Evolutionary conservation across 2,888 invertebrate species (phyloP).

Genomic region (Hipparchia semele): DNA sequence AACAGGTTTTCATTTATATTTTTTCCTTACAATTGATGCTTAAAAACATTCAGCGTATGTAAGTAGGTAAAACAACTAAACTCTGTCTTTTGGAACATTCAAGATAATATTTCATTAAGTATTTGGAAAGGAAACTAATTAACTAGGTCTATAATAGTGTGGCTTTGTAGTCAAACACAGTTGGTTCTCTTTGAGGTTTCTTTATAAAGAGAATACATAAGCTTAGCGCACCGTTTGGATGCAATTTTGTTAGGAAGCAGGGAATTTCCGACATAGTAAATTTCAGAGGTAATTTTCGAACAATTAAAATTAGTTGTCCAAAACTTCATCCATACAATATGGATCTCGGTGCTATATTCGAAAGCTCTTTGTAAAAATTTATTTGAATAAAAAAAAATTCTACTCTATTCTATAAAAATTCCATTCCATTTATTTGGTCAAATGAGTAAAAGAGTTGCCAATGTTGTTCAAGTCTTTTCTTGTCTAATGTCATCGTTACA

Average conservation of each 20-base stretch:
- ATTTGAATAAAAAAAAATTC: too few species aligned
- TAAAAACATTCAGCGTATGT: neutral
- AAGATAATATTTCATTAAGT: slow-evolving; percentile 3
- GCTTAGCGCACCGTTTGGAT: slow-evolving; percentile 12
- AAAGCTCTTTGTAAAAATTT: too few species aligned
- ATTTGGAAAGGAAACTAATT: slow-evolving; percentile 24
- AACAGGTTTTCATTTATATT: too few species aligned
- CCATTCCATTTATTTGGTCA: too few species aligned
- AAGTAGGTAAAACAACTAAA: neutral
- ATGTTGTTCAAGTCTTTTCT: too few species aligned
- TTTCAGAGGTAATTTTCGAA: neutral
- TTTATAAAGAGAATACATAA: slow-evolving; percentile 24
- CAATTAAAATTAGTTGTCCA: too few species aligned
- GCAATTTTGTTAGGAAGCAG: slow-evolving; percentile 8
- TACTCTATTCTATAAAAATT: too few species aligned
- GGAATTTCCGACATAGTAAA: neutral
- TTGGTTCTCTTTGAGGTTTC: slow-evolving; percentile 16
- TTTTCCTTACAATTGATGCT: too few species aligned
- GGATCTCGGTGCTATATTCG: neutral
- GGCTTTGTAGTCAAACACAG: slow-evolving; percentile 27
- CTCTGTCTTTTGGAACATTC: neutral
- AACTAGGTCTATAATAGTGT: slow-evolving; percentile 14
- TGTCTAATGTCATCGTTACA: too few species aligned
- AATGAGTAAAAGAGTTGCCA: too few species aligned
- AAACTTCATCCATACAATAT: neutral